phyloP scores from a whole-genome alignment of 64 coral and sea anemone genomes.

The Actinia equina region DNA sequence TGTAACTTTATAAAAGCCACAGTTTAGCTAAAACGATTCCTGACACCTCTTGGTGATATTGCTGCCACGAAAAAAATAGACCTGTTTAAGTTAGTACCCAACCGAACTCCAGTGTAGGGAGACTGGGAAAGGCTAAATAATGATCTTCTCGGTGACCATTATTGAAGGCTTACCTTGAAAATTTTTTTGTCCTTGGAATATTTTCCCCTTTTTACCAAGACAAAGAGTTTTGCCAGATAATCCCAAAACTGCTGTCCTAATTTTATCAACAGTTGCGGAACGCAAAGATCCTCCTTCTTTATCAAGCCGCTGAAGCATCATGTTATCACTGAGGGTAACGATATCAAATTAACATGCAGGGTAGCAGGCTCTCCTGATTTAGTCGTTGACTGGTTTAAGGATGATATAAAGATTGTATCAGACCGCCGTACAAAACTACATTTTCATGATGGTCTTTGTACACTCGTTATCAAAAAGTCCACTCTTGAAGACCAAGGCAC shows the following conservation, averaged over 20 bases:
- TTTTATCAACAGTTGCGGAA: not conserved
- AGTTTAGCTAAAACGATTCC: too few species aligned
- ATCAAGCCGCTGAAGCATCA: conserved; percentile 6
- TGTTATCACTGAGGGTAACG: conserved; percentile 36
- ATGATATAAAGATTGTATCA: conserved; percentile 65
- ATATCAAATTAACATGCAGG: conserved; percentile 16
- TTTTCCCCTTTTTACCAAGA: too few species aligned
- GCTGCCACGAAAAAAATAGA: too few species aligned
- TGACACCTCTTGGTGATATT: too few species aligned
- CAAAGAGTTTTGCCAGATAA: not conserved
- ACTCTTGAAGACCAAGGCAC: conserved; percentile 57
- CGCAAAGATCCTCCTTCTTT: conserved; percentile 8
- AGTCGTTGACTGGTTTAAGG: conserved; percentile 87
- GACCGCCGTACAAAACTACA: conserved; percentile 53
- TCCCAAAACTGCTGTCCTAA: not conserved
- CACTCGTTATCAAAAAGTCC: conserved; percentile 78
- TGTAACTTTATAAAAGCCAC: too few species aligned
- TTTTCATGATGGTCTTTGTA: conserved; percentile 84
- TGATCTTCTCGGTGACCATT: too few species aligned
- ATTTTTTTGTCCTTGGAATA: too few species aligned
- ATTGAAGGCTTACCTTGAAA: too few species aligned
- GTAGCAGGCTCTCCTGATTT: conserved; percentile 68
- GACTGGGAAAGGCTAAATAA: too few species aligned
- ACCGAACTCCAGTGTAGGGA: too few species aligned
- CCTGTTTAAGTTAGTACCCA: too few species aligned